A percentile compares a stretch with the other conserved stretches of the same genome.
phyloP scores from a whole-genome alignment of 2,888 invertebrate species.

The Carabus problematicus region DNA sequence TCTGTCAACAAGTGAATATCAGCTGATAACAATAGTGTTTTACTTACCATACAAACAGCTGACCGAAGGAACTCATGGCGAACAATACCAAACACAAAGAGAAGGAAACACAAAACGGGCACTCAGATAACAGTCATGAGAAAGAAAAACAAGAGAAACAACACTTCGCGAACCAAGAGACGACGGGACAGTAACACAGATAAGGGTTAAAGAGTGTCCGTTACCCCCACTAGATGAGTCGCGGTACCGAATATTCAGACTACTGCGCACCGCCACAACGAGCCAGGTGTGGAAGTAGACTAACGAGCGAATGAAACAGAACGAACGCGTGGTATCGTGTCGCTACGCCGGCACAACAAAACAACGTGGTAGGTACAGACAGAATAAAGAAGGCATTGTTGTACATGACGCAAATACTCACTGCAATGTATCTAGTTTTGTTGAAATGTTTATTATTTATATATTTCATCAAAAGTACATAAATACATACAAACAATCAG shows the following conservation, averaged over 20 bases:
- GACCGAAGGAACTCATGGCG: constrained; percentile 8
- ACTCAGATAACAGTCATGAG: neutral
- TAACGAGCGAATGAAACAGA: too few species aligned
- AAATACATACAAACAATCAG: constrained; percentile 42
- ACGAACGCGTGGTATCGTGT: too few species aligned
- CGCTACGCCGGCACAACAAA: too few species aligned
- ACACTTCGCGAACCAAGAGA: constrained; percentile 18
- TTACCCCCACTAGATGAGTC: constrained; percentile 22
- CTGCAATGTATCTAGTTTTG: constrained; percentile 9
- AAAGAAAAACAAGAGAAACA: constrained; percentile 25
- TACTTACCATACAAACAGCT: constrained; percentile 20
- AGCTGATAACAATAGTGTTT: neutral
- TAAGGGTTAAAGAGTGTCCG: constrained; percentile 32
- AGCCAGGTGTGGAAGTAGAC: too few species aligned
- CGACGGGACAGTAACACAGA: constrained; percentile 35
- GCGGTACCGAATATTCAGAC: too few species aligned
- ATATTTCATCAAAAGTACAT: constrained; percentile 41
- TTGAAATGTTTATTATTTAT: constrained; percentile 3
- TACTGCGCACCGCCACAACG: too few species aligned
- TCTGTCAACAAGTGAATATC: constrained; percentile 1
- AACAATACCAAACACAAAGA: constrained; percentile 8
- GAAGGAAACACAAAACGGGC: constrained; percentile 10
- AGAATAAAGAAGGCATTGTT: too few species aligned
- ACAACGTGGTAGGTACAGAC: too few species aligned
- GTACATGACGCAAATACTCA: too few species aligned